Evolutionary conservation across 2,113 vertebrate species (phyloP).

Genomic region (Fulmarus glacialis): DNA sequence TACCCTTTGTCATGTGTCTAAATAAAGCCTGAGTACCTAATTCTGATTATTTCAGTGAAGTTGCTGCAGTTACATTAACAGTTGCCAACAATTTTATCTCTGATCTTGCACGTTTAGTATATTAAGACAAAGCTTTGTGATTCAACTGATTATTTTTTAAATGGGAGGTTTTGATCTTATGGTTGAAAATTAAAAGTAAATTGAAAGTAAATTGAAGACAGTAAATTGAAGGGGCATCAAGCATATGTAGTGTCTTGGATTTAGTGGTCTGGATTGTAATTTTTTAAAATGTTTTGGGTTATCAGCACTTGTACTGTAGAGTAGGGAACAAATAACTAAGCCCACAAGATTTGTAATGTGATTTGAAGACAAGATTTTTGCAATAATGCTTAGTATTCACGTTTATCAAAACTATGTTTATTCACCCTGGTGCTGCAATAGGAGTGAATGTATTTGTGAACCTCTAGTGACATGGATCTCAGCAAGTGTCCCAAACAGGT

Average conservation of each 20-base stretch:
- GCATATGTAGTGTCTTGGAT: background rate
- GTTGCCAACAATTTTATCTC: conserved; percentile 43
- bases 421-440: background rate
- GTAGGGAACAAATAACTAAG: background rate
- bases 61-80: conserved; percentile 7
- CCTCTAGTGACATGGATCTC: background rate
- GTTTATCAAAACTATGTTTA: background rate
- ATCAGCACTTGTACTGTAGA: background rate
- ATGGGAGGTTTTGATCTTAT: conserved; percentile 33
- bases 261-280: background rate
- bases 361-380: background rate
- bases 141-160: conserved; percentile 47
- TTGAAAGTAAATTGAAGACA: conserved; percentile 36
- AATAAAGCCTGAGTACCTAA: background rate
- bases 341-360: background rate
- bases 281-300: background rate
- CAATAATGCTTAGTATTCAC: background rate
- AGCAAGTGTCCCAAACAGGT: background rate
- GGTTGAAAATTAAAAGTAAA: conserved; percentile 44
- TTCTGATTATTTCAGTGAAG: background rate
- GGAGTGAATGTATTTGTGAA: background rate
- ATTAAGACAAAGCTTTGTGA: conserved; percentile 27
- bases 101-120: conserved; percentile 33
- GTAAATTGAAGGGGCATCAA: conserved; percentile 17
- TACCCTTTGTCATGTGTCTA: background rate